Evolutionary conservation across 2,113 vertebrate genomes (phyloP).

Genomic region (Ifrita kowaldi): DNA sequence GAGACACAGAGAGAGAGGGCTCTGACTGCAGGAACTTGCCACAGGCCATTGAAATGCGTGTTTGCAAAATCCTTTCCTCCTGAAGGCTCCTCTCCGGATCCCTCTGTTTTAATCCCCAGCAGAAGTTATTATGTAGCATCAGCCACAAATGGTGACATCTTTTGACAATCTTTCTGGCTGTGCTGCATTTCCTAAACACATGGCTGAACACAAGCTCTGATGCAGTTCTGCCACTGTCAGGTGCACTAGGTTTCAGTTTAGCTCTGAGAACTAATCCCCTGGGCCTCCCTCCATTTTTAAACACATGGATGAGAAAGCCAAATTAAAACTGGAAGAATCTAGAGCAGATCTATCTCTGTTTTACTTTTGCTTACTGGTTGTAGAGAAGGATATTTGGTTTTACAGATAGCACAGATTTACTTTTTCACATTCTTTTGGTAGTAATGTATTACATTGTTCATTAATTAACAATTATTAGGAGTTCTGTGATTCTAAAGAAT

Average conservation of each 20-base stretch:
- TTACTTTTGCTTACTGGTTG: not conserved
- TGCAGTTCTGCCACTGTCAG: not conserved
- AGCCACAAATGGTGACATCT: constrained; percentile 1
- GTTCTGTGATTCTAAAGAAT: not conserved
- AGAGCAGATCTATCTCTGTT: not conserved
- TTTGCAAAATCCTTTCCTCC: not conserved
- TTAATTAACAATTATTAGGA: not conserved
- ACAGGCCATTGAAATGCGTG: not conserved
- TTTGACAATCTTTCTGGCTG: not conserved
- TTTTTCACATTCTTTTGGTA: not conserved
- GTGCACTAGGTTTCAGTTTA: not conserved
- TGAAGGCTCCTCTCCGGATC: not conserved
- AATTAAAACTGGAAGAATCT: not conserved
- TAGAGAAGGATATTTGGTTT: not conserved
- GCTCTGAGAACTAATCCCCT: not conserved
- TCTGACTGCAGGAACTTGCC: not conserved
- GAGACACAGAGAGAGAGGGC: not conserved
- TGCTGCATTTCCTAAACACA: not conserved
- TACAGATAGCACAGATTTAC: not conserved
- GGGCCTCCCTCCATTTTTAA: not conserved
- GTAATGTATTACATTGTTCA: not conserved
- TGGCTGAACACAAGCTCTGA: not conserved
- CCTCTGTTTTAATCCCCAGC: not conserved
- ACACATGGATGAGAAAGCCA: not conserved
- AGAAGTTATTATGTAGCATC: not conserved